These are phyloP conservation scores for Pinctada fucata DNA, from an alignment of 2,888 invertebrate genomes.

Conservation along the genomic window DNA sequence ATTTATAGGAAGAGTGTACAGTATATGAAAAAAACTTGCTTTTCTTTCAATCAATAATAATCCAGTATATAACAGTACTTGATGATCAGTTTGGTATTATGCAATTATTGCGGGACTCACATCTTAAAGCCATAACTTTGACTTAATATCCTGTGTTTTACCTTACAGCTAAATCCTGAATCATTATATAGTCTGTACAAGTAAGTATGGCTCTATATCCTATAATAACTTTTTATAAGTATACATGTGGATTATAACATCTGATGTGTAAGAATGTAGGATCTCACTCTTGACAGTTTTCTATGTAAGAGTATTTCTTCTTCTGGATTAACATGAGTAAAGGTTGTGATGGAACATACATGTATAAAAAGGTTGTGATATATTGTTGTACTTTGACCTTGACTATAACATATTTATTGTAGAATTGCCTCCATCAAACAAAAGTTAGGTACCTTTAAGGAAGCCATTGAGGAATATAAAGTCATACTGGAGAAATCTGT, in stretches of 20 bases:
- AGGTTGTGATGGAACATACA: no score
- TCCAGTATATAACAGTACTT: no score
- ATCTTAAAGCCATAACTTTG: no score
- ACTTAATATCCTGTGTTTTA: constrained; percentile 48
- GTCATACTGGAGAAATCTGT: constrained; percentile 80
- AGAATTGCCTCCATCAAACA: constrained; percentile 77
- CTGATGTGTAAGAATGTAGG: no score
- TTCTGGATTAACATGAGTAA: neutral
- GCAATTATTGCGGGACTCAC: no score
- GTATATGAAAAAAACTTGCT: no score
- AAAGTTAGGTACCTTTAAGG: constrained; percentile 84
- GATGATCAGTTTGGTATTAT: no score
- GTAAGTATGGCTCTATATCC: constrained; percentile 57
- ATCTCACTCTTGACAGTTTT: neutral
- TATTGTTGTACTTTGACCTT: no score
- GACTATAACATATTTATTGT: constrained; percentile 6
- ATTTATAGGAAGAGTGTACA: no score
- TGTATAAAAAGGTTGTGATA: no score
- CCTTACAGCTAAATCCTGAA: constrained; percentile 68
- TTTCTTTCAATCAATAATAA: no score
- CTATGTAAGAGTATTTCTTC: neutral
- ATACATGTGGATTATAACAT: neutral
- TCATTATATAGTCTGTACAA: constrained; percentile 71
- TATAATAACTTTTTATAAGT: neutral
- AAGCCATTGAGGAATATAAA: constrained; percentile 85